Percentiles rank a stretch among this genome's conserved stretches.
These are phyloP conservation scores for Heliocidaris erythrogramma DNA, from an alignment of 35 echinoderm and acorn worm genomes.

Conservation along the genomic window DNA sequence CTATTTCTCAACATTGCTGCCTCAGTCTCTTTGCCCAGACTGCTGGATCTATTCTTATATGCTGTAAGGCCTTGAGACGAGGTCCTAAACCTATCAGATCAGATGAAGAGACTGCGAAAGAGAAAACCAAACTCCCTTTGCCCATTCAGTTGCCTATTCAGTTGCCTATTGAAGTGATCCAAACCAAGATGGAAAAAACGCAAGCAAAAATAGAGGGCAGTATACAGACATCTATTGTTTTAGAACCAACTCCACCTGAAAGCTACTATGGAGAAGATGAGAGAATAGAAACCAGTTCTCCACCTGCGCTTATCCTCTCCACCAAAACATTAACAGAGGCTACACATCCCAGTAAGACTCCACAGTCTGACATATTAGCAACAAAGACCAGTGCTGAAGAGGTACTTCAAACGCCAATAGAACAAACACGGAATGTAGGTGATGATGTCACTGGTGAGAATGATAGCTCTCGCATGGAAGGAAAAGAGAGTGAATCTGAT, in stretches of 20 bases:
- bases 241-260: constrained; percentile 16
- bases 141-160: not conserved
- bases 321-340: not conserved
- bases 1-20: constrained; percentile 15
- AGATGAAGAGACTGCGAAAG: not conserved
- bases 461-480: not conserved
- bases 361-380: not conserved
- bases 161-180: not conserved
- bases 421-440: not conserved
- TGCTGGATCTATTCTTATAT: constrained; percentile 16
- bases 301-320: not conserved
- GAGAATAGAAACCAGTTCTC: constrained; percentile 10
- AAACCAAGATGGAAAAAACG: not conserved
- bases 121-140: not conserved
- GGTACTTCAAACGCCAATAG: not conserved
- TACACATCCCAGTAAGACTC: not conserved
- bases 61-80: not conserved
- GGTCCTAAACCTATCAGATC: not conserved
- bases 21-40: constrained; percentile 6
- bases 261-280: not conserved
- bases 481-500: not conserved
- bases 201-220: not conserved
- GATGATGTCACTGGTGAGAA: not conserved
- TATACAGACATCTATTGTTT: not conserved
- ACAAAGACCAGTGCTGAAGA: not conserved